Evolutionary conservation across 2,888 invertebrate genomes (phyloP).

Genomic region (Anticlea derivata): DNA sequence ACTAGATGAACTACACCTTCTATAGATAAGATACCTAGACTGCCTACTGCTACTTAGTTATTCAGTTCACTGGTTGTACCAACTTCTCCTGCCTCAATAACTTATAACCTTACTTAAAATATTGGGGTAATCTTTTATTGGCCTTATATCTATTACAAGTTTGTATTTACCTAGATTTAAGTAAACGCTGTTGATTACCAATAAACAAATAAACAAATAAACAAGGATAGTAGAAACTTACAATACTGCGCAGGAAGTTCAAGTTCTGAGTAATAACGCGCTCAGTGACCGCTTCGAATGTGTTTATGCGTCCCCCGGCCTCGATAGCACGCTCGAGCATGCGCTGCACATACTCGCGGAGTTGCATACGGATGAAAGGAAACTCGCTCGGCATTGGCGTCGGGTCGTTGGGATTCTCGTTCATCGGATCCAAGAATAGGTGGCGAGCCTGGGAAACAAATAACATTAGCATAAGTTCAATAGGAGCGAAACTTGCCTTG

Average conservation of each 20-base stretch:
- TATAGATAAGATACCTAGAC: no score
- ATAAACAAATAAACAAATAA: no score
- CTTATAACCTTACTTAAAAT: no score
- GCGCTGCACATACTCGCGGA: constrained; percentile 52
- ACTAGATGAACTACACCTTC: no score
- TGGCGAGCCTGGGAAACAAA: constrained; percentile 51
- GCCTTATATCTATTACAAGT: no score
- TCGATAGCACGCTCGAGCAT: constrained; percentile 42
- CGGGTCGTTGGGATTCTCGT: constrained; percentile 38
- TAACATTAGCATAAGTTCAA: neutral
- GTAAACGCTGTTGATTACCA: no score
- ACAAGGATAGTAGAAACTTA: constrained; percentile 32
- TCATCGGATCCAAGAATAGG: constrained; percentile 47
- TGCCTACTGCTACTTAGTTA: no score
- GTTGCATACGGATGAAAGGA: constrained; percentile 43
- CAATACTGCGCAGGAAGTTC: constrained; percentile 51
- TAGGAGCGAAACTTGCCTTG: no score
- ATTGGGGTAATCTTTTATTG: no score
- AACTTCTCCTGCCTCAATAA: no score
- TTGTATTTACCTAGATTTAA: no score
- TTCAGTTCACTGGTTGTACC: no score
- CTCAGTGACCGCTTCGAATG: constrained; percentile 45
- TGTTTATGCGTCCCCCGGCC: constrained; percentile 29
- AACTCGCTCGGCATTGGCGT: constrained; percentile 54
- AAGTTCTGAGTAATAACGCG: constrained; percentile 44